These are phyloP conservation scores for Mohoua ochrocephala DNA, from an alignment of 2,113 vertebrate genomes.

Conservation along the genomic window DNA sequence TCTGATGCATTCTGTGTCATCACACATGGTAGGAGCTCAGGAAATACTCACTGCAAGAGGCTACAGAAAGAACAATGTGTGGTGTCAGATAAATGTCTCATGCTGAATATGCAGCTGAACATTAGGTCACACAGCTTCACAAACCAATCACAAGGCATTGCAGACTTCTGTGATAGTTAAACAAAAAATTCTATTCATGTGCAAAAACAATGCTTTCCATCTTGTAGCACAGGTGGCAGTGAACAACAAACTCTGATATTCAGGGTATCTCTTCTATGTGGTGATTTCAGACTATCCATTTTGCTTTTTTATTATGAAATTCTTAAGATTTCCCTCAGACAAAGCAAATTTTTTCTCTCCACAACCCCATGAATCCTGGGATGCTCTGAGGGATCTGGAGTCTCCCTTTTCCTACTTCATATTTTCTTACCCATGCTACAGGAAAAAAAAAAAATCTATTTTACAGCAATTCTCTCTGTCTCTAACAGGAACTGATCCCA, in stretches of 20 bases:
- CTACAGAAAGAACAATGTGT: conserved; percentile 16
- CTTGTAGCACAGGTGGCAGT: background rate
- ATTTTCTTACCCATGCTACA: background rate
- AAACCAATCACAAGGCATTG: background rate
- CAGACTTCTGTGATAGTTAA: background rate
- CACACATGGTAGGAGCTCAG: background rate
- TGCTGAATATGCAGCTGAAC: conserved; percentile 50
- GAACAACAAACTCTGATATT: background rate
- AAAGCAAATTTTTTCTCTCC: background rate
- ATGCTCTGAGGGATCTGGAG: background rate
- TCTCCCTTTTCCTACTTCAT: background rate
- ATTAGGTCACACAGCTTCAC: conserved; percentile 40
- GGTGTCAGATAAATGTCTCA: background rate
- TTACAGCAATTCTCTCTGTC: background rate
- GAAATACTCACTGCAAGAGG: background rate
- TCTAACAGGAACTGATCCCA: background rate
- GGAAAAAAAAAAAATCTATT: background rate
- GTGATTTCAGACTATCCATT: background rate
- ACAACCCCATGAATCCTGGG: fast-evolving
- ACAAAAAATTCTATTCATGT: conserved; percentile 49
- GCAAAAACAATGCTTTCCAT: conserved; percentile 7
- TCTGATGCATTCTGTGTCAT: background rate
- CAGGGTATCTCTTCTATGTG: background rate
- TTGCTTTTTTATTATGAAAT: background rate
- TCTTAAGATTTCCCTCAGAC: background rate